Conservation (phyloP, 2,888 invertebrate species). For the Acheta domesticus region DNA sequence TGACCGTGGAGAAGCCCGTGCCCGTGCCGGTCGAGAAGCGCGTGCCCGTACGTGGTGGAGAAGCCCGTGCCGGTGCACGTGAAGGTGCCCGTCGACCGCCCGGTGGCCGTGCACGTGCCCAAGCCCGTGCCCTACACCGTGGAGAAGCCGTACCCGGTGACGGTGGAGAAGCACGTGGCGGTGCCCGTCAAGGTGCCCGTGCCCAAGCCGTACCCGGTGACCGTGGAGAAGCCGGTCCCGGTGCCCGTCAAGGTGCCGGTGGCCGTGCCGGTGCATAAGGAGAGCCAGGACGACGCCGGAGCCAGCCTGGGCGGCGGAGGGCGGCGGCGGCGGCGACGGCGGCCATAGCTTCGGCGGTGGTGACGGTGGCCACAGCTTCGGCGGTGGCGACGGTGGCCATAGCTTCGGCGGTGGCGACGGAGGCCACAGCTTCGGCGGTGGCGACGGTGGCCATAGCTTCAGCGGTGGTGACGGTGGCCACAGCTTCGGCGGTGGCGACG, state of each 20-base stretch:
- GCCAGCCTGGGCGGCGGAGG: background rate
- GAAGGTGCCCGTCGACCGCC: constrained; percentile 63
- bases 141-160: constrained; percentile 31
- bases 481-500: too few relatives aligned
- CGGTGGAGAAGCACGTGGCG: constrained; percentile 69
- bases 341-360: background rate
- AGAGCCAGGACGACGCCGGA: background rate
- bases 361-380: background rate
- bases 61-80: constrained; percentile 48
- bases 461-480: background rate
- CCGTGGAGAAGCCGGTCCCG: constrained; percentile 47
- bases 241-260: constrained; percentile 64
- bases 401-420: background rate
- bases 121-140: constrained; percentile 33
- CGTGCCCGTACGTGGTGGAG: constrained; percentile 36
- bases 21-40: constrained; percentile 36
- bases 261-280: constrained; percentile 43
- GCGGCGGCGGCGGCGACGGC: background rate
- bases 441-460: background rate
- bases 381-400: background rate
- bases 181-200: constrained; percentile 68
- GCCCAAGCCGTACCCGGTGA: constrained; percentile 63
- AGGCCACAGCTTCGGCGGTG: background rate
- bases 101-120: constrained; percentile 49
- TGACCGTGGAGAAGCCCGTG: constrained; percentile 55